Conservation (phyloP, 2,797 vertebrate species). For the Botia kubotai region DNA sequence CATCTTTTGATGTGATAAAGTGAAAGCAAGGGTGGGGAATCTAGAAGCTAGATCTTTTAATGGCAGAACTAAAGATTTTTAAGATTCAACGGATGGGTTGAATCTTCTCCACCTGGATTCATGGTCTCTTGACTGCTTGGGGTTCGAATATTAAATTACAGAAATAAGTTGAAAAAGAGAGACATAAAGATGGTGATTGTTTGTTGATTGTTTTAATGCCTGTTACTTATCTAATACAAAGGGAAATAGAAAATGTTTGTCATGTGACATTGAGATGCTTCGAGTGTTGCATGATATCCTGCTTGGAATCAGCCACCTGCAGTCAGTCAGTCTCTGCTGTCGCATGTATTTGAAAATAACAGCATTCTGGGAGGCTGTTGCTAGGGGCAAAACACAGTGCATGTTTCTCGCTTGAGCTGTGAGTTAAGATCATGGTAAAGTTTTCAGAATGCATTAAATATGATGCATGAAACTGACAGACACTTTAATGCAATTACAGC, state of each 20-base stretch:
- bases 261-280: conserved; percentile 27
- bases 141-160: neutral
- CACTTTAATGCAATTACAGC: neutral
- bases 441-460: neutral
- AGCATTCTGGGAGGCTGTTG: conserved; percentile 31
- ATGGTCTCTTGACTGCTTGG: neutral
- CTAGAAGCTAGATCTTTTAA: neutral
- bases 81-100: neutral
- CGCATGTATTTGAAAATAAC: conserved; percentile 34
- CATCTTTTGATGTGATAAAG: conserved; percentile 7
- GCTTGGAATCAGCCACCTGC: conserved; percentile 9
- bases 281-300: conserved; percentile 9
- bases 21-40: neutral
- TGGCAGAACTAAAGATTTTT: neutral
- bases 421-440: neutral
- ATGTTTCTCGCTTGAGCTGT: neutral
- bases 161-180: neutral
- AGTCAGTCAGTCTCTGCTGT: conserved; percentile 32
- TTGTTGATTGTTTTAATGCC: neutral
- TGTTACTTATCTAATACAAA: neutral
- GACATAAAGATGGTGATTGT: neutral
- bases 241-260: neutral
- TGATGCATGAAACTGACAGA: neutral
- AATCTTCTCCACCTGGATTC: conserved; percentile 24
- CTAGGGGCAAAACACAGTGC: conserved; percentile 15